Base-by-base conservation (phyloP, 2,797 vertebrate genomes). In the Perdix hodgsoniae region DNA sequence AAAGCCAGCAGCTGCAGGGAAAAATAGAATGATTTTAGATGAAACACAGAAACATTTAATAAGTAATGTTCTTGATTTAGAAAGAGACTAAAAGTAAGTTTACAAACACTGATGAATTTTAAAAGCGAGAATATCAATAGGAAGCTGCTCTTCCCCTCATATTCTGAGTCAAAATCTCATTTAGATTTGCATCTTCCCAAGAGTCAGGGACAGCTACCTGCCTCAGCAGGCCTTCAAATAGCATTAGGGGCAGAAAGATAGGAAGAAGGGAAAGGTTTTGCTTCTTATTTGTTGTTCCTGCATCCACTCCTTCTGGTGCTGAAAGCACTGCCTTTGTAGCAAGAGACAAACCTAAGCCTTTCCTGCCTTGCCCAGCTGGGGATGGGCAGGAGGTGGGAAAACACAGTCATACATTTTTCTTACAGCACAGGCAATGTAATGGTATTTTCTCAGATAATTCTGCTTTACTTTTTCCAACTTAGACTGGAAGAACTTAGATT, bases 1-100 rank as follows among this genome's bases (percentile, higher is more conserved):
- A 99, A 33, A 99, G 97, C 99, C 99, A 99, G 95, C 99, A 99
- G 97, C 99, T 99, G 97, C 60, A 86, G 95, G 88, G 96, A 60
- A 77, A 97, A 91, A 90, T 4, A 78, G 74, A 88, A 26, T 0
- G 0, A 7, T 63, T 47, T 45, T 3, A 37, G 75, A 33, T 52
- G 31, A 81, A 90, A 71, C 67, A 69, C 67, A 67, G 0, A 8
- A 60, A 10, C 71, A 78, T 33, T 67, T 35, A 42, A 90, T 89
- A 33, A 90, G 54, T 9, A 35, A 80, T 26, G 45, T 14, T 54
- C 33, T 86, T 64, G 47, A 88, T 71, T 81, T 3, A 27, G 80
- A 45, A 57, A 40, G 27, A 67, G 17, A 17, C 42, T 31, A 24
- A 37, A 42, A 44, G 18, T 31, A 26, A 60, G 14, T 33, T 37